Percentiles rank a stretch among this genome's conserved stretches.
Conservation (phyloP, 2,113 vertebrate species). For the Salvelinus fontinalis region DNA sequence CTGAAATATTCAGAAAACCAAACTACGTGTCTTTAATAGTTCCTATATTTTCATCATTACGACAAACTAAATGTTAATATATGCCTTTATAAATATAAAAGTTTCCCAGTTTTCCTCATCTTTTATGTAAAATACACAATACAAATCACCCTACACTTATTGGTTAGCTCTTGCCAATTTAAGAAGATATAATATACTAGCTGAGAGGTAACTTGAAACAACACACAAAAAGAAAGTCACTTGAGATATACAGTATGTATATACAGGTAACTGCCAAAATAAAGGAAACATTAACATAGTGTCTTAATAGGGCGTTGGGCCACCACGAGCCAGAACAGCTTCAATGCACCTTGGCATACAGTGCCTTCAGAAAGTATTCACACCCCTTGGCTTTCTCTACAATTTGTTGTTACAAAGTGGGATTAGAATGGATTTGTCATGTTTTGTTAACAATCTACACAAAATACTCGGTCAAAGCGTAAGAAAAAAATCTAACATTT, state of each 20-base stretch:
- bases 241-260: conserved; percentile 41
- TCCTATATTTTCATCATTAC: conserved; percentile 76
- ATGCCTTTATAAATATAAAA: conserved; percentile 83
- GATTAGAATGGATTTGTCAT: no score
- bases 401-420: no score
- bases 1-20: conserved; percentile 86
- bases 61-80: conserved; percentile 81
- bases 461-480: no score
- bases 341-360: no score
- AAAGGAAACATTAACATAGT: no score
- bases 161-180: conserved; percentile 71
- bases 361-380: no score
- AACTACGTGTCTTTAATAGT: conserved; percentile 81
- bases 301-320: no score
- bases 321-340: no score
- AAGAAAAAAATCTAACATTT: no score
- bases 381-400: no score
- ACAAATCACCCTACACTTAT: conserved; percentile 80
- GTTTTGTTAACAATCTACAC: no score
- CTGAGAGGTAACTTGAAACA: conserved; percentile 65
- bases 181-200: conserved; percentile 70
- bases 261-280: no score
- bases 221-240: conserved; percentile 67
- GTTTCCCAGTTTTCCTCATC: conserved; percentile 73
- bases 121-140: conserved; percentile 81